Evolutionary conservation across 1,140 invertebrate genomes (phyloP).

Genomic region (Pseudomyrmex concolor): DNA sequence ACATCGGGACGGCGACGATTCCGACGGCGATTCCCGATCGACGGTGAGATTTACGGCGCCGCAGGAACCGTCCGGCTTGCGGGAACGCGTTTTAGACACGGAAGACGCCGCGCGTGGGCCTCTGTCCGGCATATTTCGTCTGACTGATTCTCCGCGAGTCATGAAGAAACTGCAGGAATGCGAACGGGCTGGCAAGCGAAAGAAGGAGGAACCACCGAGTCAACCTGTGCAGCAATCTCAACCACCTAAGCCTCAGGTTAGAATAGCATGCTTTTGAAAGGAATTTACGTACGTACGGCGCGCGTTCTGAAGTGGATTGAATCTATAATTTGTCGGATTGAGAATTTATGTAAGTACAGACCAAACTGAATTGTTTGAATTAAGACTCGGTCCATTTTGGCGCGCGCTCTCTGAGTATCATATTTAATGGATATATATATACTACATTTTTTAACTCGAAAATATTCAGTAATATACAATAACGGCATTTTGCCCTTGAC

Average conservation of each 20-base stretch:
- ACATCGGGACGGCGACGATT: conserved; percentile 84
- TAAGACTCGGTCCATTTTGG: conserved; percentile 7
- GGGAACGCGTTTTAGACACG: conserved; percentile 93
- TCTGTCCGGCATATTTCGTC: conserved; percentile 94
- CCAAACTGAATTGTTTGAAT: background rate
- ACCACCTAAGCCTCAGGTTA: conserved; percentile 85
- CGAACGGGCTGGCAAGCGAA: conserved; percentile 90
- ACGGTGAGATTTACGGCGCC: conserved; percentile 81
- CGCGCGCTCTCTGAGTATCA: background rate
- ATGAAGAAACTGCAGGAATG: conserved; percentile 94
- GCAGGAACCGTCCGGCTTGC: conserved; percentile 77
- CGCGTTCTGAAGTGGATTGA: background rate
- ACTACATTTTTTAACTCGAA: background rate
- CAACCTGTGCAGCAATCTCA: conserved; percentile 81
- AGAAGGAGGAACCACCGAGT: conserved; percentile 88
- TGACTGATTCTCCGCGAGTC: conserved; percentile 94
- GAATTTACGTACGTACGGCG: background rate
- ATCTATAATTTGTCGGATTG: background rate
- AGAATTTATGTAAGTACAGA: conserved; percentile 10
- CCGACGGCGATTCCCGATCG: conserved; percentile 82
- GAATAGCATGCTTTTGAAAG: conserved; percentile 26
- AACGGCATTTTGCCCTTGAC: background rate
- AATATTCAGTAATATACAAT: background rate
- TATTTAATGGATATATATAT: background rate
- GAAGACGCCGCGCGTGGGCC: conserved; percentile 95